Evolutionary conservation across 2,888 invertebrate species (phyloP).

Genomic region (Volucella zonaria): DNA sequence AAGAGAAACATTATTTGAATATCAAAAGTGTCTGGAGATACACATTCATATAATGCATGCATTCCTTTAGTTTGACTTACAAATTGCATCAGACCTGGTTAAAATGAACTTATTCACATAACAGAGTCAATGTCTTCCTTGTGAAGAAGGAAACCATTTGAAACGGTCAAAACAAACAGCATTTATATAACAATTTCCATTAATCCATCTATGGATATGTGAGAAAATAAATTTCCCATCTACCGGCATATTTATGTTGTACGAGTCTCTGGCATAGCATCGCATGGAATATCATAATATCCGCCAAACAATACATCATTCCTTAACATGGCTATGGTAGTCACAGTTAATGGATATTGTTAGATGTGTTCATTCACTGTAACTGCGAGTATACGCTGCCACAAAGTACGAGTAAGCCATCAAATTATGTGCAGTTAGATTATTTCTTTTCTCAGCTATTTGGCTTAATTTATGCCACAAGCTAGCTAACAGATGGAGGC

Average conservation of each 20-base stretch:
- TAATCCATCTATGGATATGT: constrained; percentile 9
- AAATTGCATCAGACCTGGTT: too few relatives aligned
- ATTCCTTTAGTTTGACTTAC: too few relatives aligned
- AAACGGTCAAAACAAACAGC: constrained; percentile 59
- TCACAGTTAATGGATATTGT: constrained; percentile 45
- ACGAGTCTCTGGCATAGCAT: too few relatives aligned
- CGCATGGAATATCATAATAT: constrained; percentile 20
- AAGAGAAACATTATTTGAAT: too few relatives aligned
- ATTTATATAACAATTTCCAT: constrained; percentile 44
- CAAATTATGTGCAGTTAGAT: constrained; percentile 58
- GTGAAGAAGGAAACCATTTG: constrained; percentile 32
- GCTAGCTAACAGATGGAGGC: constrained; percentile 6
- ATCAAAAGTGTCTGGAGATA: too few relatives aligned
- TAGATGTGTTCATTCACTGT: constrained; percentile 48
- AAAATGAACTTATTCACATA: constrained; percentile 22
- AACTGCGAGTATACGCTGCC: constrained; percentile 36
- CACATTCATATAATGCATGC: too few relatives aligned
- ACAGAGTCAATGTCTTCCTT: constrained; percentile 20
- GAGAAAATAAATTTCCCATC: constrained; percentile 22
- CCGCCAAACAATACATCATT: constrained; percentile 28
- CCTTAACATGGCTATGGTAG: constrained; percentile 10
- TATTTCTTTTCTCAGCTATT: constrained; percentile 37
- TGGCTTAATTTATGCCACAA: constrained; percentile 59
- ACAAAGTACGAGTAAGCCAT: constrained; percentile 3
- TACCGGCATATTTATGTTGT: constrained; percentile 33